These are phyloP conservation scores for Medauroidea extradentata DNA, from an alignment of 1,140 invertebrate species.

Conservation along the genomic window DNA sequence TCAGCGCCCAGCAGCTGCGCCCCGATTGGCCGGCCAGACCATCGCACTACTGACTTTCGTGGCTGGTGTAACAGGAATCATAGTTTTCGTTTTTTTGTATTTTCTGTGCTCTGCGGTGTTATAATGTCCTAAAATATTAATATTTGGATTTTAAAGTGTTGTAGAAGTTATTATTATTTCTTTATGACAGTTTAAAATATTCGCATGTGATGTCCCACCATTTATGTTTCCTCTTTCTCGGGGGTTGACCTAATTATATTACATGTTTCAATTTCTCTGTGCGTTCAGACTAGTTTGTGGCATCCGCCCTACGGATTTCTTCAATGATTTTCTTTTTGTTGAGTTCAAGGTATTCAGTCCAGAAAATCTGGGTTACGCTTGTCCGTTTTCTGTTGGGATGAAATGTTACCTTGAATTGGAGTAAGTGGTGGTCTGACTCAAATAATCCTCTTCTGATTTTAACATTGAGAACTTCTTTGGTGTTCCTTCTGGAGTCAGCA, in stretches of 20 bases:
- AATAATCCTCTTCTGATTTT: background rate
- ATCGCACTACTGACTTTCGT: no score
- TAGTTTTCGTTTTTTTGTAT: no score
- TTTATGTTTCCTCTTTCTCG: background rate
- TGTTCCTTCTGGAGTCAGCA: background rate
- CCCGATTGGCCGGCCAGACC: no score
- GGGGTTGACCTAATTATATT: constrained; percentile 1
- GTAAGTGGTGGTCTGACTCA: background rate
- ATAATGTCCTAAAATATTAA: no score
- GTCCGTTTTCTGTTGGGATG: background rate
- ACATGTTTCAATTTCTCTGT: background rate
- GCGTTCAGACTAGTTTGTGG: background rate
- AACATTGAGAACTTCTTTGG: background rate
- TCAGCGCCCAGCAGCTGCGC: no score
- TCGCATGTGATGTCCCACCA: background rate
- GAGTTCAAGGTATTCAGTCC: background rate
- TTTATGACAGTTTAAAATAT: background rate
- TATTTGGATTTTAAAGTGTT: no score
- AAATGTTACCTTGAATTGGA: background rate
- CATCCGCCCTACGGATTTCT: background rate
- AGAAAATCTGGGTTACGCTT: background rate
- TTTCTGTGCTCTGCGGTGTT: no score
- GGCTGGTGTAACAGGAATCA: no score
- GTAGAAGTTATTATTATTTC: no score
- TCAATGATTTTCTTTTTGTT: background rate